phyloP scores from a whole-genome alignment of 2,888 invertebrate species.

The Patella depressa region DNA sequence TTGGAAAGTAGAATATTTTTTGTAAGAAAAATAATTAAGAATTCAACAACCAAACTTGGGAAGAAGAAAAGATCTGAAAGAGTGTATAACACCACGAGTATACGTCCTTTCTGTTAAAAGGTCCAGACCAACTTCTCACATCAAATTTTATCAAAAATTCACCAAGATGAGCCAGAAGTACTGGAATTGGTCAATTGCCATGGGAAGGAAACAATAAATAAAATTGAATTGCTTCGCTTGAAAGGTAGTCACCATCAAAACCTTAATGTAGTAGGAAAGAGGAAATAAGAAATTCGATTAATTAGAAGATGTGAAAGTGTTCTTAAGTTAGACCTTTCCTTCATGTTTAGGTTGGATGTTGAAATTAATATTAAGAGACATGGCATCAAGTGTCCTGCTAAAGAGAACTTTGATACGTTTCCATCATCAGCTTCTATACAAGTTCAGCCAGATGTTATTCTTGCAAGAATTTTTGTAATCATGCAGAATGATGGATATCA shows the following conservation, averaged over 20 bases:
- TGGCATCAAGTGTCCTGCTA: constrained; percentile 18
- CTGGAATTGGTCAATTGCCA: constrained; percentile 14
- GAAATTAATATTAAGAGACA: constrained; percentile 23
- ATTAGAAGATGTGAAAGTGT: constrained; percentile 20
- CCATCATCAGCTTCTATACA: constrained; percentile 8
- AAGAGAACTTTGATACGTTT: neutral
- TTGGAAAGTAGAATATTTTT: neutral
- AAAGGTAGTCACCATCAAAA: constrained; percentile 28
- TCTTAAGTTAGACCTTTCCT: constrained; percentile 32
- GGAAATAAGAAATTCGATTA: constrained; percentile 28
- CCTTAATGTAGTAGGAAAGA: constrained; percentile 20
- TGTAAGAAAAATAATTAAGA: neutral
- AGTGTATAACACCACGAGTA: neutral
- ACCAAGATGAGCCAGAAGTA: constrained; percentile 18
- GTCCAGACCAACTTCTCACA: neutral
- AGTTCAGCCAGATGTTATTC: constrained; percentile 33
- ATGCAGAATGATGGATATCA: constrained; percentile 36
- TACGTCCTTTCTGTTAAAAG: neutral
- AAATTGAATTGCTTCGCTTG: constrained; percentile 23
- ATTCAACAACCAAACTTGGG: neutral
- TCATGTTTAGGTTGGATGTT: constrained; percentile 34
- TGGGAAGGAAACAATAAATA: constrained; percentile 23
- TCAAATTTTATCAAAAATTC: neutral
- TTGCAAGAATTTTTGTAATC: constrained; percentile 30
- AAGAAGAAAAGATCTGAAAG: neutral